Percentiles rank a stretch among this genome's conserved stretches.
Conservation (phyloP, 2,113 vertebrate species). For the Spea bombifrons region DNA sequence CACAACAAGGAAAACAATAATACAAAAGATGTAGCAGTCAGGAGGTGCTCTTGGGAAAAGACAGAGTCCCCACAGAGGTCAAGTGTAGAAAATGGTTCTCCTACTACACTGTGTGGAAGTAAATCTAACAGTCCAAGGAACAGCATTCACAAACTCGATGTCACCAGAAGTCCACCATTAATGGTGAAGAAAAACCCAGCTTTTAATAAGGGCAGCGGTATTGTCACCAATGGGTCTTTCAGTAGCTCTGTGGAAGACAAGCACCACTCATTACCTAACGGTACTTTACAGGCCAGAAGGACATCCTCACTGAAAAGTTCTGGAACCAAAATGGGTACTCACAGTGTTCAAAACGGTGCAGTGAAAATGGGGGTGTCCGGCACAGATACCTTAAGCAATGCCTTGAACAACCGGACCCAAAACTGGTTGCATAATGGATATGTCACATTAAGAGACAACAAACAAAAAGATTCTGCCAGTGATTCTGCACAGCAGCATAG, state of each 20-base stretch:
- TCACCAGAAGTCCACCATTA: conserved; percentile 82
- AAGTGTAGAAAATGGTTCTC: conserved; percentile 72
- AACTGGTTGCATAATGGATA: conserved; percentile 81
- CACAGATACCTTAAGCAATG: conserved; percentile 64
- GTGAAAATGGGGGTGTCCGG: conserved; percentile 79
- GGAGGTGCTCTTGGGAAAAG: conserved; percentile 85
- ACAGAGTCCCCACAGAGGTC: conserved; percentile 75
- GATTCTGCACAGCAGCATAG: conserved; percentile 81
- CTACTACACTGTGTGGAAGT: conserved; percentile 59
- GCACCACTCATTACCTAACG: conserved; percentile 67
- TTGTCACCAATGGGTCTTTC: conserved; percentile 96
- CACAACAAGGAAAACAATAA: conserved; percentile 91
- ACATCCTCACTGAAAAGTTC: conserved; percentile 76
- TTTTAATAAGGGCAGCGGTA: conserved; percentile 92
- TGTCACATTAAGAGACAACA: conserved; percentile 83
- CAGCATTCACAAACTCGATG: conserved; percentile 75
- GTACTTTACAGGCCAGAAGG: conserved; percentile 72
- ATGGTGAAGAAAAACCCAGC: conserved; percentile 92
- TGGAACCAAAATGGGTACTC: conserved; percentile 90
- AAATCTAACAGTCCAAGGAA: conserved; percentile 80
- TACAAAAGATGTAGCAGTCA: conserved; percentile 61
- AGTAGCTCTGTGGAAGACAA: conserved; percentile 86
- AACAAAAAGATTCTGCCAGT: conserved; percentile 63
- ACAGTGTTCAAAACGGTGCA: conserved; percentile 73
- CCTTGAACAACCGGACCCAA: conserved; percentile 63